Conservation (phyloP, 2,888 invertebrate species). For the Cryptocephalus moraei region DNA sequence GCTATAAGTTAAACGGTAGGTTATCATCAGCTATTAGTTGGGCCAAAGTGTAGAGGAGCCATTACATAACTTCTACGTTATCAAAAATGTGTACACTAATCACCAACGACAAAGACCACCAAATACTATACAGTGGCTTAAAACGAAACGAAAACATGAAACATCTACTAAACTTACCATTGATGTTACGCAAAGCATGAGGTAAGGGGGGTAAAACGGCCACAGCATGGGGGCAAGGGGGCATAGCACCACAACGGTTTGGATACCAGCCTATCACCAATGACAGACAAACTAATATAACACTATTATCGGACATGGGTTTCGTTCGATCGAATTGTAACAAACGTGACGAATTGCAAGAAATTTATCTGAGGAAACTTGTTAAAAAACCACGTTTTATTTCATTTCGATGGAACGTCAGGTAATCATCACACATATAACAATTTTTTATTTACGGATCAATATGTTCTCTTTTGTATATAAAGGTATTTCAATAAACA, state of each 20-base stretch:
- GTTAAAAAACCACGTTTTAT: too few species aligned
- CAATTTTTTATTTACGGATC: background rate
- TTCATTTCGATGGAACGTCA: too few species aligned
- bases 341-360: too few species aligned
- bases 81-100: too few species aligned
- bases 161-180: slow-evolving; percentile 28
- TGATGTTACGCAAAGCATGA: slow-evolving; percentile 35
- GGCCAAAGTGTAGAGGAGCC: too few species aligned
- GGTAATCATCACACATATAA: too few species aligned
- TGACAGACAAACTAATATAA: slow-evolving; percentile 19
- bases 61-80: too few species aligned
- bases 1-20: too few species aligned
- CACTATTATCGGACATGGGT: slow-evolving; percentile 4
- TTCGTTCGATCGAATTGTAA: too few species aligned
- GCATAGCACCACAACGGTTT: slow-evolving; percentile 34
- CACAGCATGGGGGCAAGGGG: slow-evolving; percentile 47
- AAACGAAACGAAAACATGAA: background rate
- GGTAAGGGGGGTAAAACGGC: slow-evolving; percentile 51
- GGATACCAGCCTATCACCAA: slow-evolving; percentile 38
- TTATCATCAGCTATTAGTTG: too few species aligned
- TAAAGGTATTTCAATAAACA: too few species aligned
- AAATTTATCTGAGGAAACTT: too few species aligned
- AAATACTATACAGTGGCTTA: slow-evolving; percentile 5
- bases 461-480: background rate
- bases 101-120: background rate